These are phyloP conservation scores for Hydroisotoma schaefferi DNA, from an alignment of 2,888 invertebrate genomes.

Conservation along the genomic window DNA sequence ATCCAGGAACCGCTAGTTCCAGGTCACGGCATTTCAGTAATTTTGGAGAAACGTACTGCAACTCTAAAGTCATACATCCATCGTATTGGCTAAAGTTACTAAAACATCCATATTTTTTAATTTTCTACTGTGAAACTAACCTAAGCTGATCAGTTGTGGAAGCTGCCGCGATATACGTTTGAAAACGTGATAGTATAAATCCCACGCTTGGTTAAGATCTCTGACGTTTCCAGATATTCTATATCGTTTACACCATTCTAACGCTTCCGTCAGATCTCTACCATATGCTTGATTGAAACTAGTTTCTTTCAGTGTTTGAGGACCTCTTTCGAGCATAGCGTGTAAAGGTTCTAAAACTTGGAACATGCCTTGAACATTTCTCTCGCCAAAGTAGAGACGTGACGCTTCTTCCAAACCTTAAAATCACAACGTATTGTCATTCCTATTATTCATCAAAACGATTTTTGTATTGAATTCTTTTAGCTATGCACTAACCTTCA, in stretches of 20 bases:
- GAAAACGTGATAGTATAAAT: conserved; percentile 98
- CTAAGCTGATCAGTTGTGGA: conserved; percentile 78
- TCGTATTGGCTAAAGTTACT: not conserved
- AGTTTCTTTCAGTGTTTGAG: conserved; percentile 92
- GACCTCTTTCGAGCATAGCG: conserved; percentile 86
- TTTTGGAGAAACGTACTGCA: conserved; percentile 94
- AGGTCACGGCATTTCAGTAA: conserved; percentile 83
- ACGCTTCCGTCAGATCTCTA: conserved; percentile 87
- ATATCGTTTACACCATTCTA: conserved; percentile 91
- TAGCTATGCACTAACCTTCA: too few species aligned
- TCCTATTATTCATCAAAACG: not conserved
- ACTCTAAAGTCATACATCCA: conserved; percentile 58
- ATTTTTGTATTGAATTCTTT: conserved; percentile 57
- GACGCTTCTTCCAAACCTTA: conserved; percentile 73
- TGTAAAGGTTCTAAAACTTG: conserved; percentile 92
- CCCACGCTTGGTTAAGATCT: conserved; percentile 98
- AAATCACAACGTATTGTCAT: not conserved
- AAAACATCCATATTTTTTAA: conserved; percentile 5
- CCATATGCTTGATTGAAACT: conserved; percentile 97
- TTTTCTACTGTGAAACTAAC: conserved; percentile 10
- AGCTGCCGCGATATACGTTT: conserved; percentile 92
- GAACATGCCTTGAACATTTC: conserved; percentile 95
- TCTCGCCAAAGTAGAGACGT: conserved; percentile 89
- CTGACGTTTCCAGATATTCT: conserved; percentile 76
- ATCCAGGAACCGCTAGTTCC: conserved; percentile 95